These are phyloP conservation scores for Neodiprion virginianus DNA, from an alignment of 1,140 invertebrate genomes.

Conservation along the genomic window DNA sequence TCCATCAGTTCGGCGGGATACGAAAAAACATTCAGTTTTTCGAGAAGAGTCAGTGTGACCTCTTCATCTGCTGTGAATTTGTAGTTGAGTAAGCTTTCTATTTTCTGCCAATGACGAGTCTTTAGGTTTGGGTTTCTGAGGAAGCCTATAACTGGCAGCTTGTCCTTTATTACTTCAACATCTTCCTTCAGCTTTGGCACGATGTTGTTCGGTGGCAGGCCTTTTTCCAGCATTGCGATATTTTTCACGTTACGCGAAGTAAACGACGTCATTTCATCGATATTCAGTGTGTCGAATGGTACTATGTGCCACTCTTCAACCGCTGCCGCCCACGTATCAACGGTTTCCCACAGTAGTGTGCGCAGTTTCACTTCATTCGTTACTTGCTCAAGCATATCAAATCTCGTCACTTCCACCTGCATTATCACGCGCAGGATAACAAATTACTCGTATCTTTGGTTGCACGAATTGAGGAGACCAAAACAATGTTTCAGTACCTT, in stretches of 20 bases:
- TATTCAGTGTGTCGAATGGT: constrained; percentile 73
- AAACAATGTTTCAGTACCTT: constrained; percentile 58
- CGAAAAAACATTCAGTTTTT: constrained; percentile 76
- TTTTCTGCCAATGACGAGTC: constrained; percentile 81
- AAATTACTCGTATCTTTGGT: constrained; percentile 17
- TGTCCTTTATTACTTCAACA: constrained; percentile 79
- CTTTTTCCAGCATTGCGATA: constrained; percentile 78
- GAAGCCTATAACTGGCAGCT: constrained; percentile 77
- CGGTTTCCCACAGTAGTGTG: constrained; percentile 78
- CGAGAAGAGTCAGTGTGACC: constrained; percentile 70
- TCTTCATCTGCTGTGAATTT: constrained; percentile 74
- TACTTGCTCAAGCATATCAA: constrained; percentile 80
- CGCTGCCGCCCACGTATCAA: constrained; percentile 73
- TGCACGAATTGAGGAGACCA: too few relatives aligned
- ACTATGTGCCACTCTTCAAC: constrained; percentile 68
- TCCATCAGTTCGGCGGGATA: constrained; percentile 79
- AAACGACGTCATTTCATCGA: constrained; percentile 74
- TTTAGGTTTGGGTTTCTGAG: constrained; percentile 78
- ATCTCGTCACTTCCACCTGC: constrained; percentile 77
- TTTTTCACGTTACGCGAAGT: constrained; percentile 75
- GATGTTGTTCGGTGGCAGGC: constrained; percentile 77
- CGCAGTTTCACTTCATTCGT: constrained; percentile 79
- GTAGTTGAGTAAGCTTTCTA: constrained; percentile 76
- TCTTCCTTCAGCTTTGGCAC: constrained; percentile 76
- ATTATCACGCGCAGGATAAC: constrained; percentile 32